Evolutionary conservation across 2,113 vertebrate genomes (phyloP).

Genomic region (Gambusia affinis): DNA sequence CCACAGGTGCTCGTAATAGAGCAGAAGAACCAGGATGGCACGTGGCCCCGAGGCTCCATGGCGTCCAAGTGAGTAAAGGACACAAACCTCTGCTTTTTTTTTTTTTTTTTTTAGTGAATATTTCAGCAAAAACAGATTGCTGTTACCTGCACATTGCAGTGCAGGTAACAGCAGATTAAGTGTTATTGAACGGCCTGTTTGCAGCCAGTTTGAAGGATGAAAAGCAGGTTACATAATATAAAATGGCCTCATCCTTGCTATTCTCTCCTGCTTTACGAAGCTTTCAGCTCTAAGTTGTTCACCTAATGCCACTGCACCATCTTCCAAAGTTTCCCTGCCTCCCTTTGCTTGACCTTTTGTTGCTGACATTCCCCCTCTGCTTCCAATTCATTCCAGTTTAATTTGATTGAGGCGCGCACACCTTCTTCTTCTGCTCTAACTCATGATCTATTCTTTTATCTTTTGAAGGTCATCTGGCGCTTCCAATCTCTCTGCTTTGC

Average conservation of each 20-base stretch:
- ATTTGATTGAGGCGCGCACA: conserved; percentile 41
- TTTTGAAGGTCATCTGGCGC: conserved; percentile 98
- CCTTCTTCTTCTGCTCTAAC: conserved; percentile 64
- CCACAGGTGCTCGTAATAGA: conserved; percentile 96
- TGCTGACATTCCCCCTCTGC: conserved; percentile 57
- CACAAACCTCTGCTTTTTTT: not conserved
- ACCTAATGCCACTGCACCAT: conserved; percentile 40
- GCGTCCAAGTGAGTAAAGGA: conserved; percentile 90
- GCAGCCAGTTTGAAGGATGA: not conserved
- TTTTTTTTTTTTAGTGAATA: conserved; percentile 4
- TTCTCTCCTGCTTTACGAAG: not conserved
- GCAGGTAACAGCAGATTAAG: not conserved
- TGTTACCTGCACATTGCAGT: not conserved
- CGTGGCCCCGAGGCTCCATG: conserved; percentile 94
- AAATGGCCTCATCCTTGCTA: not conserved
- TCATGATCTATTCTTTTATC: conserved; percentile 87
- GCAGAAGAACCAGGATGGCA: conserved; percentile 95
- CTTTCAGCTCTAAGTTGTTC: not conserved
- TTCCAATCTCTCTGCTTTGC: conserved; percentile 99
- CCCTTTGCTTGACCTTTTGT: conserved; percentile 52
- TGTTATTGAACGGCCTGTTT: not conserved
- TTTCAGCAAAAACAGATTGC: not conserved
- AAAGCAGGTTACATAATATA: not conserved
- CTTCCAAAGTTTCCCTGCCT: conserved; percentile 16
- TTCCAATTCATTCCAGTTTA: conserved; percentile 55